Base-by-base conservation (phyloP, 2,113 vertebrate genomes). In the Eonycteris spelaea region DNA sequence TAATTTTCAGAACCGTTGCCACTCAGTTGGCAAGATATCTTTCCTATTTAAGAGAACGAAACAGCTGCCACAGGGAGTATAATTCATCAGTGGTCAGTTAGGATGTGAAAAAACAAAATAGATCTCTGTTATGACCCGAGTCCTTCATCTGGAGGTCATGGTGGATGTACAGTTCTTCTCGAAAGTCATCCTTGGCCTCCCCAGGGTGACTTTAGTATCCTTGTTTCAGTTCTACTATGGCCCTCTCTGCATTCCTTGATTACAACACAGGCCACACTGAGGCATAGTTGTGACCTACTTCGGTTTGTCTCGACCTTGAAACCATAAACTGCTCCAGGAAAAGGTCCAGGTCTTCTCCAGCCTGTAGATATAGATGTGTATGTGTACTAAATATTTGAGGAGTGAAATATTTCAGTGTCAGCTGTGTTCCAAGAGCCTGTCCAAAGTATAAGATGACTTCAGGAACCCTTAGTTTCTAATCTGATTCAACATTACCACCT, bases 1-100 rank as follows among this genome's bases (percentile, higher is more conserved):
- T 89, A 26, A 91, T 94, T 94, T 97, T 96, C 43, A 94, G 35
- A 96, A 45, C 24, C 21, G 10, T 70, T 38, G 7, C 5, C 28
- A 65, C 21, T 57, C n/a, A 16, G 18, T 67, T 92, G 92, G 15
- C 12, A 92, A 78, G 26, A 7, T 90, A 24, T 12, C 10, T n/a
- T 84, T 93, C 26, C 24, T 82, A 5, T 51, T 61, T 63, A 88
- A 86, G 18, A 86, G 19, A 86, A 65, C 30, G 67, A 91, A 94
- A 53, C 26, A 68, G 7, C 45, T 91, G 16, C 14, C 11, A n/a
- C 9, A 38, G 45, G 45, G 12, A 71, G 7, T 15, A 19, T 33
- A 15, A 33, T 96, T n/a, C 14, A 11, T 86, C 16, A 83, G 35
- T 87, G 75, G 71, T 83, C 48, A 55, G 3, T 89, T 80, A 14